These are phyloP conservation scores for Pyrrhia umbra DNA, from an alignment of 2,888 invertebrate species.

Conservation along the genomic window DNA sequence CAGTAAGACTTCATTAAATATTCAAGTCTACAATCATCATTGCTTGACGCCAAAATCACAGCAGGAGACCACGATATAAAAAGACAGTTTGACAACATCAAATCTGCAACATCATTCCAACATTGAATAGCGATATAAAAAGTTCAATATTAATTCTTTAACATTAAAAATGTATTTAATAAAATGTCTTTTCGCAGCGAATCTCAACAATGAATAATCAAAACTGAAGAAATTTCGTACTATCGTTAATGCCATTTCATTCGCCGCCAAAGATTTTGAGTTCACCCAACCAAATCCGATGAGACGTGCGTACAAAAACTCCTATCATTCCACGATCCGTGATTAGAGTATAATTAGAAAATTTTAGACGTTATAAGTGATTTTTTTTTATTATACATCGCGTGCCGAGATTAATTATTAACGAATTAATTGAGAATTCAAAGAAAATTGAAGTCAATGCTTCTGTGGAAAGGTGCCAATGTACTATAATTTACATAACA, in stretches of 20 bases:
- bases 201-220: too few species aligned
- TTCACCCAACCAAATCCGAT: slow-evolving; percentile 31
- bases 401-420: slow-evolving; percentile 36
- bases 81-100: slow-evolving; percentile 2
- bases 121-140: background rate
- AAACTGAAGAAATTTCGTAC: too few species aligned
- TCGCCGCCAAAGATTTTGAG: slow-evolving; percentile 10
- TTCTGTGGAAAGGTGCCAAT: slow-evolving; percentile 11
- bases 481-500: slow-evolving; percentile 8
- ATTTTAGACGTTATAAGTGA: slow-evolving; percentile 13
- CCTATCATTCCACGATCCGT: slow-evolving; percentile 13
- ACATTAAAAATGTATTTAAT: background rate
- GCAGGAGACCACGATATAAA: background rate
- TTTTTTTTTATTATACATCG: slow-evolving; percentile 17
- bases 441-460: slow-evolving; percentile 43
- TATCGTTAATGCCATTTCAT: slow-evolving; percentile 8
- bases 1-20: too few species aligned
- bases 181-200: too few species aligned
- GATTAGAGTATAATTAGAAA: slow-evolving; percentile 45
- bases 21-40: background rate
- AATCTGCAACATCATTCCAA: slow-evolving; percentile 7
- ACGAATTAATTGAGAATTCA: slow-evolving; percentile 24
- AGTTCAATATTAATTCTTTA: background rate
- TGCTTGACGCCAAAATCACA: background rate
- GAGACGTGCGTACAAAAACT: slow-evolving; percentile 26